phyloP scores from a whole-genome alignment of 53 echinoderm and acorn worm species.

The Paracentrotus lividus region DNA sequence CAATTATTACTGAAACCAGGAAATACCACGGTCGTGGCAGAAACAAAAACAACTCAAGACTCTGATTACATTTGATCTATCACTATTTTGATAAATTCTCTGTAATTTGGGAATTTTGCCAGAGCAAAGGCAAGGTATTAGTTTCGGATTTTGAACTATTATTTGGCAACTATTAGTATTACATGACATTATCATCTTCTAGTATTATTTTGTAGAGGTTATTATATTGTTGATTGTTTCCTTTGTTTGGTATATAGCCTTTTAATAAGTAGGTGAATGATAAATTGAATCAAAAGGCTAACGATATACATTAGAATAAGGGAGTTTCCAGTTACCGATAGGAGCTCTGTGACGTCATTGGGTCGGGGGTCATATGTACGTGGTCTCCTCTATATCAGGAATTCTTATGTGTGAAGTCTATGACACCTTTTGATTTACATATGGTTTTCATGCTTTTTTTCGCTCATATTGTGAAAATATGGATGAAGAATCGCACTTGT shows the following conservation, averaged over 20 bases:
- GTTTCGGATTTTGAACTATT: conserved; percentile 4
- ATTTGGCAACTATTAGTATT: background rate
- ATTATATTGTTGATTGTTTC: background rate
- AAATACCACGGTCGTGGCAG: background rate
- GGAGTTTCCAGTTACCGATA: too few relatives aligned
- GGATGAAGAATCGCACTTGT: too few relatives aligned
- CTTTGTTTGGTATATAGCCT: background rate
- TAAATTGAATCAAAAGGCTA: too few relatives aligned
- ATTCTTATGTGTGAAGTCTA: too few relatives aligned
- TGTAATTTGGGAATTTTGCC: conserved; percentile 5
- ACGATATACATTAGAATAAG: too few relatives aligned
- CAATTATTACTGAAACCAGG: background rate
- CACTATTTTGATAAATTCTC: background rate
- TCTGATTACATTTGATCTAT: conserved; percentile 11
- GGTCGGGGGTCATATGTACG: too few relatives aligned
- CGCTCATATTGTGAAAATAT: too few relatives aligned
- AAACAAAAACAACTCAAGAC: background rate
- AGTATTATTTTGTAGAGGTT: background rate
- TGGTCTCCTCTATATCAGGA: too few relatives aligned
- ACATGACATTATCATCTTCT: background rate
- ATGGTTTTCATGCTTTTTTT: too few relatives aligned
- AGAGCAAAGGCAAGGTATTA: background rate
- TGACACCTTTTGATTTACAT: too few relatives aligned
- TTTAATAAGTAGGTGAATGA: background rate
- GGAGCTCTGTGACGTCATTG: too few relatives aligned